phyloP scores from a whole-genome alignment of 2,113 vertebrate species.

The Isichthys henryi region DNA sequence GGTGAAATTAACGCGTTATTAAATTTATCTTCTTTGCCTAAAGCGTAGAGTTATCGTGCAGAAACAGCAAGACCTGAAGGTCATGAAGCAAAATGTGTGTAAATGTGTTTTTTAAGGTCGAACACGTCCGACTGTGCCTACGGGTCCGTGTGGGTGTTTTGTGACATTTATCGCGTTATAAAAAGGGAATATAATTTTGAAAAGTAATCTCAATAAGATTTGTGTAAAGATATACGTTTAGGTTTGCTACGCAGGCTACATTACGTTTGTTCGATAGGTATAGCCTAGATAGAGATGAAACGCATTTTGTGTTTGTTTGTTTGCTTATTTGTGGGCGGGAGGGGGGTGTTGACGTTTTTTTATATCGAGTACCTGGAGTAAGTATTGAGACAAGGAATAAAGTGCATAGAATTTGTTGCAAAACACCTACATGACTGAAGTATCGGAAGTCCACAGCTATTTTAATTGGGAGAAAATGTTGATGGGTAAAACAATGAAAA shows the following conservation, averaged over 20 bases:
- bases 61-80: background rate
- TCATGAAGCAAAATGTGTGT: background rate
- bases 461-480: background rate
- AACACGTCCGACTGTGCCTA: background rate
- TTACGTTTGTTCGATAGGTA: background rate
- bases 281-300: background rate
- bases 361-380: background rate
- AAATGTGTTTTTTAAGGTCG: background rate
- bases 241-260: background rate
- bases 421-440: background rate
- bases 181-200: background rate
- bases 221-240: background rate
- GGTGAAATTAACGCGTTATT: background rate
- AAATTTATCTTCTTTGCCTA: background rate
- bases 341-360: background rate
- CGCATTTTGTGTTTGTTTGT: background rate
- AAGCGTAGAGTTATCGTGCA: background rate
- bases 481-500: background rate
- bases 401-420: background rate
- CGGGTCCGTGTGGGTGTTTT: background rate
- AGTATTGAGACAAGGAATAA: background rate
- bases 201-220: background rate
- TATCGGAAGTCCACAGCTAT: background rate
- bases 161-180: background rate
- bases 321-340: background rate